Evolutionary conservation across 2,888 invertebrate species (phyloP).

Genomic region (Sesia apiformis): DNA sequence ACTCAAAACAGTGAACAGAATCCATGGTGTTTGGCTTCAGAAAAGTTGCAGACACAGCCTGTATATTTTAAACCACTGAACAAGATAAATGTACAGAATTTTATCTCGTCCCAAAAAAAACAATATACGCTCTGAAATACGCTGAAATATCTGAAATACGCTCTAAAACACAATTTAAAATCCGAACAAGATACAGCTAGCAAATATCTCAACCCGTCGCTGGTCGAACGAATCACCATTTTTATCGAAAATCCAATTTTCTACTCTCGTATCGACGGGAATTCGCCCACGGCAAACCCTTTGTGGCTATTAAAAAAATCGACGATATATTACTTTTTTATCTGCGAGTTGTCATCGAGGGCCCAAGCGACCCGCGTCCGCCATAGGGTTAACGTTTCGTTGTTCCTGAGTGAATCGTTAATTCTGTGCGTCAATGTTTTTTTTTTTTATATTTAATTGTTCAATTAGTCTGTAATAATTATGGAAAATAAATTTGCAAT

Average conservation of each 20-base stretch:
- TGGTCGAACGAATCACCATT: slow-evolving; percentile 25
- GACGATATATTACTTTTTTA: slow-evolving; percentile 35
- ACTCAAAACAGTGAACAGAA: too few species aligned
- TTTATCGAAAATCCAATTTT: slow-evolving; percentile 45
- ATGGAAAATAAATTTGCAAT: too few species aligned
- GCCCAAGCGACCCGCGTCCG: slow-evolving; percentile 17
- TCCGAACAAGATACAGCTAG: slow-evolving; percentile 11
- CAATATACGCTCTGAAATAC: too few species aligned
- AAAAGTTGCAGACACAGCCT: too few species aligned
- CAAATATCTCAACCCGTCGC: slow-evolving; percentile 13
- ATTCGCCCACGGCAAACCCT: slow-evolving; percentile 16
- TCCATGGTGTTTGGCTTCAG: too few species aligned
- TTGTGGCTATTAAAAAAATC: slow-evolving; percentile 23
- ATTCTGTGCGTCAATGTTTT: too few species aligned
- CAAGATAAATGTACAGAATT: too few species aligned
- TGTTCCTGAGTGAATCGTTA: too few species aligned
- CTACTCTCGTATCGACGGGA: slow-evolving; percentile 18
- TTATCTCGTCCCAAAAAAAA: too few species aligned
- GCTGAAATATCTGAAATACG: neutral
- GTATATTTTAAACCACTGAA: too few species aligned
- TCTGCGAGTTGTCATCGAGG: slow-evolving; percentile 28
- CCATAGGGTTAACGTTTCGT: neutral
- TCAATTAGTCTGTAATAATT: too few species aligned
- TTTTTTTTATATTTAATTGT: too few species aligned
- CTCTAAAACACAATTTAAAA: slow-evolving; percentile 20